Conservation (phyloP, 2,888 invertebrate genomes). For the Athripsodes cinereus region DNA sequence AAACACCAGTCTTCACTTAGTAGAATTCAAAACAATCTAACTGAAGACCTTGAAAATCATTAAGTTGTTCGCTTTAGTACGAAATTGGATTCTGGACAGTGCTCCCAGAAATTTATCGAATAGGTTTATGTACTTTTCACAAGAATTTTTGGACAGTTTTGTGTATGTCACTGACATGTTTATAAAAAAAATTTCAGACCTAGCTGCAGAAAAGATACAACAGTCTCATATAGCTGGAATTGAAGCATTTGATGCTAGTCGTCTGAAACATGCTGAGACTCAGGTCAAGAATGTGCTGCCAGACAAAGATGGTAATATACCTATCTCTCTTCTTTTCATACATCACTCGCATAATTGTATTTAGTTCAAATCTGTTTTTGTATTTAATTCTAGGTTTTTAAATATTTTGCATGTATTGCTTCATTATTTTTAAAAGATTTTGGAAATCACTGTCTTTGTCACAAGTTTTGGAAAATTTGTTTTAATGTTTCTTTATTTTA, state of each 20-base stretch:
- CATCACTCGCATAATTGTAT: neutral
- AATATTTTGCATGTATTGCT: constrained; percentile 17
- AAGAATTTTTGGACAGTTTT: neutral
- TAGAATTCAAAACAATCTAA: no score
- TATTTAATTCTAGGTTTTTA: neutral
- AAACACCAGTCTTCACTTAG: no score
- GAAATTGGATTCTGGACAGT: no score
- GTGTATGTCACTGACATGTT: neutral
- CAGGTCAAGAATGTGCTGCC: constrained; percentile 91
- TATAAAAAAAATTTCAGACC: constrained; percentile 52
- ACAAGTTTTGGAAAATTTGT: no score
- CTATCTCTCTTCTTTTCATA: neutral
- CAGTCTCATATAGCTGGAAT: constrained; percentile 81
- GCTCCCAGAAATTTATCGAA: no score
- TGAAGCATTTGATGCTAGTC: constrained; percentile 75
- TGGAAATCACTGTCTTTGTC: no score
- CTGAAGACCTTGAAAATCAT: no score
- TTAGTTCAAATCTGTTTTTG: neutral
- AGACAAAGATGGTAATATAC: constrained; percentile 76
- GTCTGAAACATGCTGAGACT: constrained; percentile 86
- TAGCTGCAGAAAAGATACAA: constrained; percentile 80
- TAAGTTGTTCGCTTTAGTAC: no score
- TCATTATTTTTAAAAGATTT: neutral
- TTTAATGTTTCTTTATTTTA: no score
- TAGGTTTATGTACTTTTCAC: no score